These are phyloP conservation scores for Glaucidium brasilianum DNA, from an alignment of 2,113 vertebrate species.

Conservation along the genomic window DNA sequence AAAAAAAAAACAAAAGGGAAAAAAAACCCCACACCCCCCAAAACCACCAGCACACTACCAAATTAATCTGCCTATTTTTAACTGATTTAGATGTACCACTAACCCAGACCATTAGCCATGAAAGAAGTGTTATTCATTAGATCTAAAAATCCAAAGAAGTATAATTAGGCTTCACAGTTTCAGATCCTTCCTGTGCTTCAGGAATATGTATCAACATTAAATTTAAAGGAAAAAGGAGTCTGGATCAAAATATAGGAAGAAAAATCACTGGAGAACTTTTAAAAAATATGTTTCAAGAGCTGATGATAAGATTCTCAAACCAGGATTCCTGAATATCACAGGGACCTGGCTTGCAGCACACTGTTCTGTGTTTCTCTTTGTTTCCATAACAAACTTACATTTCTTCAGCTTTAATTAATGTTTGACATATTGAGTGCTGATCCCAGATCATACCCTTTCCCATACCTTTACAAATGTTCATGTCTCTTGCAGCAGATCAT, in stretches of 20 bases:
- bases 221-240: neutral
- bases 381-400: constrained; percentile 2
- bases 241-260: neutral
- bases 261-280: neutral
- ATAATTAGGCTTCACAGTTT: neutral
- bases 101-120: neutral
- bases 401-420: constrained; percentile 1
- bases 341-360: neutral
- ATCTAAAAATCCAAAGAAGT: neutral
- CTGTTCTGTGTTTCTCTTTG: neutral
- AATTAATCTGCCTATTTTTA: neutral
- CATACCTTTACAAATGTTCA: neutral
- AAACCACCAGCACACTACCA: neutral
- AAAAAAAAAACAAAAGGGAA: neutral
- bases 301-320: neutral
- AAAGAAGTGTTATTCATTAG: neutral
- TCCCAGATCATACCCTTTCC: neutral
- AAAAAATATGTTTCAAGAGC: neutral
- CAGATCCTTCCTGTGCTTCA: neutral
- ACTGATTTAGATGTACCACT: neutral
- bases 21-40: no score
- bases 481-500: constrained; percentile 48
- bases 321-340: neutral
- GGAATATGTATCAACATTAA: neutral
- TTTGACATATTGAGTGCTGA: neutral